These are phyloP conservation scores for Orthonyx spaldingii DNA, from an alignment of 2,113 vertebrate species.

Conservation along the genomic window DNA sequence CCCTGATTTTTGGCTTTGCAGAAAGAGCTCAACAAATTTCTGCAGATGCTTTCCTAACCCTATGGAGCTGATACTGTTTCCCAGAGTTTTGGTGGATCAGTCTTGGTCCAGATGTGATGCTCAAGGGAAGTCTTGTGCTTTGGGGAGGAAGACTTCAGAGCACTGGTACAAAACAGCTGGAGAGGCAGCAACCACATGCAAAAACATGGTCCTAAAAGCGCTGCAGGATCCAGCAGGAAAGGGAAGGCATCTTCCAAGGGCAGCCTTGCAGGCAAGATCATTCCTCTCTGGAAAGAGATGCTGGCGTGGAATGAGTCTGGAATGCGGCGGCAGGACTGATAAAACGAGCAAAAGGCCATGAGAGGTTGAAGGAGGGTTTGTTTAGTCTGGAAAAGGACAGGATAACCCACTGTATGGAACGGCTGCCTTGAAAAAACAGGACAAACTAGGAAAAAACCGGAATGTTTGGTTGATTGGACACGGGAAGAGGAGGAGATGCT, in stretches of 20 bases:
- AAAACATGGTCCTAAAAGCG: not conserved
- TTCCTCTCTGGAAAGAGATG: not conserved
- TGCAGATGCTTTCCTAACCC: not conserved
- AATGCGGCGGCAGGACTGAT: not conserved
- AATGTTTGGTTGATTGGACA: no score
- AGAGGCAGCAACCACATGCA: not conserved
- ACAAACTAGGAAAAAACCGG: rapidly evolving
- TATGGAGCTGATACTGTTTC: not conserved
- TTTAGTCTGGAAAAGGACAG: slow-evolving; percentile 3
- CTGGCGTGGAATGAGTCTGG: rapidly evolving
- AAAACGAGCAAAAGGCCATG: not conserved
- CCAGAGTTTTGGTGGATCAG: not conserved
- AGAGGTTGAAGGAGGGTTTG: not conserved
- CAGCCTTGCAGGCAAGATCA: not conserved
- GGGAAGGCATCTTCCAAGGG: not conserved
- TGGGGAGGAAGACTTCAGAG: not conserved
- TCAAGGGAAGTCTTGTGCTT: not conserved
- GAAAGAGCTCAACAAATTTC: not conserved
- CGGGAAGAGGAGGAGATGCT: rapidly evolving
- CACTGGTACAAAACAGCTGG: not conserved
- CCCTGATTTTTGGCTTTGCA: not conserved
- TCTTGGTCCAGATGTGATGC: not conserved
- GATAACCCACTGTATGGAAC: not conserved
- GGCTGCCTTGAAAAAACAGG: not conserved
- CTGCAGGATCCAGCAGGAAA: not conserved